Evolutionary conservation across 2,888 invertebrate genomes (phyloP), one percentile per base, ranked within the genome.

Genomic region (Napeogenes sylphis): DNA sequence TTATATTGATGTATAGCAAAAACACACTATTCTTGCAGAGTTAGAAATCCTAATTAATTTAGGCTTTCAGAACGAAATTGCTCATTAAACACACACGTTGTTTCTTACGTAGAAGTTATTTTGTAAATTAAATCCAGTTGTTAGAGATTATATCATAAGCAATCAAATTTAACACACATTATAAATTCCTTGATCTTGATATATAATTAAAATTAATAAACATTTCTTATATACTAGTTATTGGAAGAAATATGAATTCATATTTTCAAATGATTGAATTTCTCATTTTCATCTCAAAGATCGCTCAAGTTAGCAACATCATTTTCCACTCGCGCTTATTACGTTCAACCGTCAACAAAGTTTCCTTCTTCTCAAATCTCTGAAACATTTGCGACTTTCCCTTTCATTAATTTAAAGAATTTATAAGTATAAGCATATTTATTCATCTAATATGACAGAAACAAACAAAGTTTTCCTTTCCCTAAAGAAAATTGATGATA

Each of bases 261-360:
- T 30, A 51, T 30, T 4, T 51, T 30, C 21, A 5, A 51, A n/a
- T 47, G n/a, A 47, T 47, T 47, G n/a, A 47, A 47, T 47, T 47
- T 21, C 21, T 21, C 21, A 21, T 21, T 21, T 21, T 47, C 47
- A 47, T 47, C 14, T 53, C 55, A 35, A 14, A 33, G 38, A 58
- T 47, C 38, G 5, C 3, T 47, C n/a, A 42, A n/a, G 32, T 33
- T 47, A 55, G 45, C 4, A 45, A 46, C 47, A 33, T 45, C 4
- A 12, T 4, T 42, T 45, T 63, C 54, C 46, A 63, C 56, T 65
- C 56, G 42, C 56, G 38, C 21, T 55, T 57, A 62, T 59, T 62
- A 33, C 46, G 61, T 65, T 65, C 56, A 14, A 59, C 54, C 58
- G 38, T 54, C 21, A 55, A 42, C 60, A 64, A 62, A 62, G 42